Percentiles rank a stretch among this genome's conserved stretches.
Conservation (phyloP, 2,888 invertebrate genomes). For the Protodeltote pygarga region DNA sequence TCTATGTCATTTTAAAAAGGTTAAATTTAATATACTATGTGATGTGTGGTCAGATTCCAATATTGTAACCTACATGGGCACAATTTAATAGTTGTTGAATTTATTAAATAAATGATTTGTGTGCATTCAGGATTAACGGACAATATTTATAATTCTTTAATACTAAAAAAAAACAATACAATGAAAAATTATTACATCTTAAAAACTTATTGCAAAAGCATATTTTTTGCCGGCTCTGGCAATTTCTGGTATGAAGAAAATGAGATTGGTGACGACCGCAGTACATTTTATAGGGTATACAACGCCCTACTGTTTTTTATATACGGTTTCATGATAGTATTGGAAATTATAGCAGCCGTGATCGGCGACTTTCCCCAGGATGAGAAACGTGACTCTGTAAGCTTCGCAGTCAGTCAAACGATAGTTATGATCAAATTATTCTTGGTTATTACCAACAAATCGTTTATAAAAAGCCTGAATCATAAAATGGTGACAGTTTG, state of each 20-base stretch:
- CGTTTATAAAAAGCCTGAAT: conserved; percentile 64
- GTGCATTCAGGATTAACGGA: too few species aligned
- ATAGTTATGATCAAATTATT: conserved; percentile 74
- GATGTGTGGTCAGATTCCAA: not conserved
- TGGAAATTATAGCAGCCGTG: conserved; percentile 73
- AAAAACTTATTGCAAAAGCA: conserved; percentile 62
- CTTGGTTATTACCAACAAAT: conserved; percentile 66
- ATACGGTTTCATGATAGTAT: conserved; percentile 69
- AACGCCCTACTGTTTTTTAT: conserved; percentile 57
- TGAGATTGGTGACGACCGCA: conserved; percentile 64
- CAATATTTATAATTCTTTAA: too few species aligned
- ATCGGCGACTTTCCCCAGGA: conserved; percentile 73
- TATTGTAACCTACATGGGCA: not conserved
- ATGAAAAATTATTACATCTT: conserved; percentile 75
- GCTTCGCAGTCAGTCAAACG: conserved; percentile 76
- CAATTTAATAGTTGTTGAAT: not conserved
- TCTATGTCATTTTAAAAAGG: conserved; percentile 6
- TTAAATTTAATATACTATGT: not conserved
- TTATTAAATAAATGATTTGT: too few species aligned
- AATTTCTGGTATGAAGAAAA: conserved; percentile 75
- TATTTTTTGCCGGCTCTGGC: conserved; percentile 71
- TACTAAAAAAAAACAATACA: conserved; percentile 29
- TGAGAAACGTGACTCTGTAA: conserved; percentile 72
- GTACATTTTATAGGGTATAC: conserved; percentile 61
- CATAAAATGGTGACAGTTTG: conserved; percentile 67